A percentile compares a stretch with the other conserved stretches of the same genome.
phyloP scores from a whole-genome alignment of 2,888 invertebrate species.

The Adelphocoris suturalis region DNA sequence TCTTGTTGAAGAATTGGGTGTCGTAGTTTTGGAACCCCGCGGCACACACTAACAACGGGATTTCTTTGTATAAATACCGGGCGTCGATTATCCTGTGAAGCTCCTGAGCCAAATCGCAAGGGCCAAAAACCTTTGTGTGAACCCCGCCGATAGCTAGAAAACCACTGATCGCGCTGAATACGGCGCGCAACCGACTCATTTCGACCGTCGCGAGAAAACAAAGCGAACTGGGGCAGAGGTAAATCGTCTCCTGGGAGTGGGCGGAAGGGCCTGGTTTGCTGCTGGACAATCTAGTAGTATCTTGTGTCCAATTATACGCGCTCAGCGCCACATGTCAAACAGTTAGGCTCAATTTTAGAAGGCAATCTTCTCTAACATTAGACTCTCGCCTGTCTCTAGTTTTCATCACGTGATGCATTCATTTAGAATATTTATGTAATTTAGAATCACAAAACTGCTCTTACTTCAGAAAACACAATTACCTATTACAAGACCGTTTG shows the following conservation, averaged over 20 bases:
- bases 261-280: conserved; percentile 61
- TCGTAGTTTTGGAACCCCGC: conserved; percentile 50
- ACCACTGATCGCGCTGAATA: not conserved
- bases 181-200: not conserved
- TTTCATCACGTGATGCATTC: not conserved
- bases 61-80: conserved; percentile 15
- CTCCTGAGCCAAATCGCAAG: conserved; percentile 47
- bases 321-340: conserved; percentile 41
- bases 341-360: conserved; percentile 38
- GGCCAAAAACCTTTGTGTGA: not conserved
- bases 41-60: conserved; percentile 32
- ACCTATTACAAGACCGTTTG: no score
- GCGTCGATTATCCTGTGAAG: conserved; percentile 52
- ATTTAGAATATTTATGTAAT: no score
- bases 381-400: not conserved
- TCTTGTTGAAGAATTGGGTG: conserved; percentile 16
- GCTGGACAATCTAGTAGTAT: conserved; percentile 32
- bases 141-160: not conserved
- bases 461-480: no score
- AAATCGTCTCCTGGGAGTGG: conserved; percentile 13
- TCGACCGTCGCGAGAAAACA: conserved; percentile 12
- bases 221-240: conserved; percentile 15
- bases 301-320: conserved; percentile 24
- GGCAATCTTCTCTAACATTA: not conserved
- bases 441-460: no score